Base-by-base conservation (phyloP, 2,113 vertebrate species). In the Elephas maximus region DNA sequence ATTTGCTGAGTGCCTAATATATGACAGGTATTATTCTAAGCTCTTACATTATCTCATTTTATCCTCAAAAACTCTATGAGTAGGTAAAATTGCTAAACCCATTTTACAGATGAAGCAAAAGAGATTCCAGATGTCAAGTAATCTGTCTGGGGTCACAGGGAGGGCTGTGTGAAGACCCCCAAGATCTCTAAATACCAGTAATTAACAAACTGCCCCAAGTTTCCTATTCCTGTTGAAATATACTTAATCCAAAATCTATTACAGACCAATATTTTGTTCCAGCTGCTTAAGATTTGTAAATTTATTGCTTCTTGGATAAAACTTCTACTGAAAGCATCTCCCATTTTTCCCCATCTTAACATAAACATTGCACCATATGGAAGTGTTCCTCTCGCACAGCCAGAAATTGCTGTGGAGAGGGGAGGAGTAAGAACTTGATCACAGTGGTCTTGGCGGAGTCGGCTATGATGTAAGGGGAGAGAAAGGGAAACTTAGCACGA, bases 301-400 rank as follows among this genome's bases (percentile, higher is more conserved):
- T 95, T 78, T 94, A 97, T 92, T 88, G 67, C 88, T 88, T 93
- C 85, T 93, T 96, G 88, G 90, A 95, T 96, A 80, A 98, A 94
- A 95, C 92, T 90, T 53, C 37, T 95, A 81, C 82, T 87, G 71
- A 96, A 97, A 90, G 37, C 53, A 87, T 96, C 71, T 92, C 71
- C 67, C 30, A 7, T 88, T 86, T 78, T 77, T 44, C 23, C 65
- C 57, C 0, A 0, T 91, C 21, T 88, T 91, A 86, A 92, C 45
- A 84, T 97, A 95, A 96, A 95, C 71, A 81, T 85, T 44, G 71
- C 89, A 69, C 88, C 93, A 94, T 95, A 96, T 97, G 97, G 94
- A 97, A 96, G 74, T 91, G 71, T 96, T 96, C 5, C 41, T 78
- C 37, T 45, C 86, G 23, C 33, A 33, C 30, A 65, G 94, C 86